These are phyloP conservation scores for Bergia puertoricense DNA, from an alignment of 92 coral and sea anemone genomes.

Conservation along the genomic window DNA sequence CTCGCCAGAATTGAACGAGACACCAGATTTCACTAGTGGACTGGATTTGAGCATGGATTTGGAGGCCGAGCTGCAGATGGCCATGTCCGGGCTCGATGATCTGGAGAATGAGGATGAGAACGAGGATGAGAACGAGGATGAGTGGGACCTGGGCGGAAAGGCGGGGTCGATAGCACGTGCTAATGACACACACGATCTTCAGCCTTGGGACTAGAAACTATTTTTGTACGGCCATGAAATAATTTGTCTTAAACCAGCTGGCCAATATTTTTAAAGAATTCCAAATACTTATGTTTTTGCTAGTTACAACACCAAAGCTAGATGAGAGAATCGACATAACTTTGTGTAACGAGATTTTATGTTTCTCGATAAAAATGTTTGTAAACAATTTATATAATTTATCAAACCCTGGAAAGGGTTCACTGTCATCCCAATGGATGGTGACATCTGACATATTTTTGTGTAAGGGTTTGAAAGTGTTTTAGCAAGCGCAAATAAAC, in stretches of 20 bases:
- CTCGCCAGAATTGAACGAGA: constrained; percentile 66
- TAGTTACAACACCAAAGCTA: background rate
- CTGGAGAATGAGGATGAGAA: constrained; percentile 49
- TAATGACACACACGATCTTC: background rate
- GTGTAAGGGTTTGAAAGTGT: background rate
- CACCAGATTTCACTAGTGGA: constrained; percentile 80
- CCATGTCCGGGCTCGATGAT: constrained; percentile 80
- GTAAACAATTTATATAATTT: background rate
- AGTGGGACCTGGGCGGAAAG: background rate
- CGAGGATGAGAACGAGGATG: constrained; percentile 35
- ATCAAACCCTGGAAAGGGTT: background rate
- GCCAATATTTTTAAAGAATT: background rate
- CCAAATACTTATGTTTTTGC: background rate
- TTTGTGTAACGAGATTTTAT: background rate
- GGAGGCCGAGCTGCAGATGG: constrained; percentile 74
- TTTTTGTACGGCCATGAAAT: background rate
- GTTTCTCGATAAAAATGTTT: too few relatives aligned
- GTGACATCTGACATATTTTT: background rate
- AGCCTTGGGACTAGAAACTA: constrained; percentile 5
- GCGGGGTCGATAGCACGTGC: constrained; percentile 2
- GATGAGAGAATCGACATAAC: background rate
- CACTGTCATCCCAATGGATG: background rate
- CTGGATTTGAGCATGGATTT: constrained; percentile 73
- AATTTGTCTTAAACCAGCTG: background rate
- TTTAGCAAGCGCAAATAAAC: background rate